These are phyloP conservation scores for Chironomus tepperi DNA, from an alignment of 1,140 invertebrate genomes.

Conservation along the genomic window DNA sequence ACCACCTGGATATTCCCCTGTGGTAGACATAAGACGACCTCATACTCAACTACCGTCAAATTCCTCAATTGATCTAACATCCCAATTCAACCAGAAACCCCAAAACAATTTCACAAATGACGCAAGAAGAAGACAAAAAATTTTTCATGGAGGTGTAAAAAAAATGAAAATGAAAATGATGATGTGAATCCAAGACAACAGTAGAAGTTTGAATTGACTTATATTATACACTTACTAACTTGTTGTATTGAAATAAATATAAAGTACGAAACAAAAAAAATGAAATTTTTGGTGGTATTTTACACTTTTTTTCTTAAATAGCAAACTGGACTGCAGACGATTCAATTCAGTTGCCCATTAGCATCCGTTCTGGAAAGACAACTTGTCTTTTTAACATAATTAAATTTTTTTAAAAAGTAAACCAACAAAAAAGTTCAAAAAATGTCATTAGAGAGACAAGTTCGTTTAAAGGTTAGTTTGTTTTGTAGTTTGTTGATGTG, in stretches of 20 bases:
- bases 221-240: neutral
- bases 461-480: conserved; percentile 4
- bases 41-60: no score
- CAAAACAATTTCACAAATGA: no score
- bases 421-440: neutral
- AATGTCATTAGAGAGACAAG: neutral
- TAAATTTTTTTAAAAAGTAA: conserved; percentile 5
- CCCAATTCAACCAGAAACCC: no score
- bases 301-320: neutral
- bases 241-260: neutral
- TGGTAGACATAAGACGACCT: no score
- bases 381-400: conserved; percentile 28
- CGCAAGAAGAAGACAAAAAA: no score
- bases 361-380: neutral
- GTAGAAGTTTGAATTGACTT: neutral
- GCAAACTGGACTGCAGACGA: neutral
- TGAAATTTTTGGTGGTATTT: no score
- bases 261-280: no score
- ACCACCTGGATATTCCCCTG: no score
- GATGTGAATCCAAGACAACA: neutral
- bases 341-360: neutral
- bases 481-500: conserved; percentile 17
- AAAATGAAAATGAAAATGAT: neutral
- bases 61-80: no score
- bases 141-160: neutral